Percentiles rank a stretch among this genome's conserved stretches.
Conservation (phyloP, 2,797 vertebrate species). For the Gallinago stenura region DNA sequence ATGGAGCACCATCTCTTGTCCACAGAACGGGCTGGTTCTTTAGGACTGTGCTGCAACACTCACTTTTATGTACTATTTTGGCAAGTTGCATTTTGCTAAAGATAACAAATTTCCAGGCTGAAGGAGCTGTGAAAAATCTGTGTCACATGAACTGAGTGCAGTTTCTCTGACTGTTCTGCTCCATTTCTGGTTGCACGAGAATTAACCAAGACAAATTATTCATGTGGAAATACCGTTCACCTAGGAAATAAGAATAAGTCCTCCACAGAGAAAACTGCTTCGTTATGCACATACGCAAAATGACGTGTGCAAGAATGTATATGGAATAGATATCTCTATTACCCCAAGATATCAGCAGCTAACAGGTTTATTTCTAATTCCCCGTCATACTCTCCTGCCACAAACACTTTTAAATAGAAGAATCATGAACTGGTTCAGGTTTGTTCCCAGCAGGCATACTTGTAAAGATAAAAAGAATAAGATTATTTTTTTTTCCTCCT, state of each 20-base stretch:
- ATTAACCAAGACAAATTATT: conserved; percentile 34
- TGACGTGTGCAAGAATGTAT: neutral
- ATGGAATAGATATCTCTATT: conserved; percentile 24
- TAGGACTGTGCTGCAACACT: neutral
- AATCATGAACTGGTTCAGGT: conserved; percentile 73
- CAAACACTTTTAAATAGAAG: conserved; percentile 58
- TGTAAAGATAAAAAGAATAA: conserved; percentile 74
- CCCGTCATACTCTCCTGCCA: conserved; percentile 43
- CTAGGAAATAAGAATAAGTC: neutral
- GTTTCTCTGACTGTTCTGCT: conserved; percentile 3
- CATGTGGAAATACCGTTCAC: neutral
- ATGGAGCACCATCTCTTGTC: neutral
- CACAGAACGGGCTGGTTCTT: neutral
- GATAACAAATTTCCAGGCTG: neutral
- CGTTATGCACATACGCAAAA: conserved; percentile 2
- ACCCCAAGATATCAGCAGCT: conserved; percentile 42
- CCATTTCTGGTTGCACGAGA: neutral
- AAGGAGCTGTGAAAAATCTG: neutral
- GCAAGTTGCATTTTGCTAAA: neutral
- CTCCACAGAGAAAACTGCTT: neutral
- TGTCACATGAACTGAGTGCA: neutral
- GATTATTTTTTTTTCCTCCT: neutral
- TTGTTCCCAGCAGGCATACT: conserved; percentile 72
- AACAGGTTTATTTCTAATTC: conserved; percentile 57
- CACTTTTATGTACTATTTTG: neutral